Evolutionary conservation across 2,113 vertebrate species (phyloP).

Genomic region (Indri indri): DNA sequence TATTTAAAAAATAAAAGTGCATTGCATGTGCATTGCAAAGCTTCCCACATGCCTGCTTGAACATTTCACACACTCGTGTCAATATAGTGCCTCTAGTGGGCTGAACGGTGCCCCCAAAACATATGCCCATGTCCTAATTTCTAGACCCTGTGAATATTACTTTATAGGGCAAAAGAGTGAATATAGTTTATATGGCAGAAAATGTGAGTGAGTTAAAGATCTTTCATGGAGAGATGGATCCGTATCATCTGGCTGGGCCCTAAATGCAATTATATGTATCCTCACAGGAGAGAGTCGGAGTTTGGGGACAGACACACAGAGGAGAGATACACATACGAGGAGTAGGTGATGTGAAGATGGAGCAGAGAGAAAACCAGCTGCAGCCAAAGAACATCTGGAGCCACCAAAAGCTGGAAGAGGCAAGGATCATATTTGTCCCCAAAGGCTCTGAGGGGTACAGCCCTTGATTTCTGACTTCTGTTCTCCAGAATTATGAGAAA

Average conservation of each 20-base stretch:
- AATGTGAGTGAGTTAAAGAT: background rate
- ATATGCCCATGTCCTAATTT: too few species aligned
- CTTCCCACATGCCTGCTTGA: too few species aligned
- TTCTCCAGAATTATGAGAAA: background rate
- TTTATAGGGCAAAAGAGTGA: background rate
- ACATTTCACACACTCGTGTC: background rate
- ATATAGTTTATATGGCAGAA: background rate
- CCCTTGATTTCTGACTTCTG: background rate
- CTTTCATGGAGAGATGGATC: background rate
- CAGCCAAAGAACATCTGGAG: too few species aligned
- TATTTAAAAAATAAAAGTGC: background rate
- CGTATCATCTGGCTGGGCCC: fast-evolving
- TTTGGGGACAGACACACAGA: background rate
- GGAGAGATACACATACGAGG: background rate
- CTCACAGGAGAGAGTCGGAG: background rate
- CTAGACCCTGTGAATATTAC: background rate
- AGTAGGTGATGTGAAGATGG: background rate
- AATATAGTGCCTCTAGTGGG: background rate
- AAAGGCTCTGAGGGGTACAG: too few species aligned
- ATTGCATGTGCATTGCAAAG: background rate
- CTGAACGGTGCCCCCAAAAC: background rate
- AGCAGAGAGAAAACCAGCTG: background rate
- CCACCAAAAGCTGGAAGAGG: background rate
- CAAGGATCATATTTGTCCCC: background rate
- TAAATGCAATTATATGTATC: background rate